phyloP scores from a whole-genome alignment of 2,888 invertebrate species.

The Eulithis testata region DNA sequence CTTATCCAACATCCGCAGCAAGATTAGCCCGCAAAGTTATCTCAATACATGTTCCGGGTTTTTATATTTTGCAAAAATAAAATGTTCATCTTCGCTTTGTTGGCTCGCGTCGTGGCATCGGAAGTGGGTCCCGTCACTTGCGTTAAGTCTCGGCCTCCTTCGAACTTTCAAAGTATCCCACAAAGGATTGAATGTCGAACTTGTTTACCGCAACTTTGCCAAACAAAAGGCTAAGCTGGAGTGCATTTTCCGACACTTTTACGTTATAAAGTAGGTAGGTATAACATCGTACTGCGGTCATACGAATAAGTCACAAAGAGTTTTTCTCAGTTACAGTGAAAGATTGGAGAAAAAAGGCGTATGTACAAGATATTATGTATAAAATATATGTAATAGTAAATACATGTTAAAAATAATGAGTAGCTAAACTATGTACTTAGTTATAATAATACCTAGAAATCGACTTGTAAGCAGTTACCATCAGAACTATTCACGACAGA shows the following conservation, averaged over 20 bases:
- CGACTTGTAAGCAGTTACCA: not conserved
- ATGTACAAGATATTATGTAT: too few species aligned
- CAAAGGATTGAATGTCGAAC: constrained; percentile 80
- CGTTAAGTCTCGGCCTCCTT: constrained; percentile 55
- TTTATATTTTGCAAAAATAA: constrained; percentile 53
- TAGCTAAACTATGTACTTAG: too few species aligned
- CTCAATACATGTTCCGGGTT: constrained; percentile 35
- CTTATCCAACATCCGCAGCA: constrained; percentile 21
- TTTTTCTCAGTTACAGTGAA: not conserved
- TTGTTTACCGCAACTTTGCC: constrained; percentile 73
- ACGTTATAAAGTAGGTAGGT: constrained; percentile 42
- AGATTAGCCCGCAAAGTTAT: constrained; percentile 32
- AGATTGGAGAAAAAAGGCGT: too few species aligned
- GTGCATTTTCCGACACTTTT: constrained; percentile 60
- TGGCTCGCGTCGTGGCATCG: constrained; percentile 44
- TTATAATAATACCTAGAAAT: too few species aligned
- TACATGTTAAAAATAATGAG: too few species aligned
- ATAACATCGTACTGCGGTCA: constrained; percentile 18
- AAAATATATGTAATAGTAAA: too few species aligned
- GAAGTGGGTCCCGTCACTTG: constrained; percentile 56
- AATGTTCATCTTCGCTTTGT: constrained; percentile 55
- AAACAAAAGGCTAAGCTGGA: constrained; percentile 68
- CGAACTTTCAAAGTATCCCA: constrained; percentile 73
- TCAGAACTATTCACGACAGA: constrained; percentile 4
- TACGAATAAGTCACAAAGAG: not conserved